phyloP scores from a whole-genome alignment of 2,113 vertebrate species.

The Suricata suricatta region DNA sequence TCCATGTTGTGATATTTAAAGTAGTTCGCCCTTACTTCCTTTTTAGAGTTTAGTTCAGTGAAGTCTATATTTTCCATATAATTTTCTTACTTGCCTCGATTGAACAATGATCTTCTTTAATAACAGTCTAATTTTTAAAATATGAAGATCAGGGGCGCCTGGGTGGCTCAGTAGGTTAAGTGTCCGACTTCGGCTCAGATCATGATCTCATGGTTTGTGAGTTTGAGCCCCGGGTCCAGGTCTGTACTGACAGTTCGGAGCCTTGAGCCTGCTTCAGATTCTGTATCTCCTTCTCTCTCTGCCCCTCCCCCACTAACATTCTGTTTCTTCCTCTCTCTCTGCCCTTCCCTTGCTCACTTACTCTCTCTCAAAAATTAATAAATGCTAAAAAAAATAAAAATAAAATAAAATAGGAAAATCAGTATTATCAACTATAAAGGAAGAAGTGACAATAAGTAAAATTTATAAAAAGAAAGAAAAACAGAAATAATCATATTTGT shows the following conservation, averaged over 20 bases:
- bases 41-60: neutral
- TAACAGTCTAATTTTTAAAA: neutral
- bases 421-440: neutral
- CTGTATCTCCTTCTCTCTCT: too few relatives aligned
- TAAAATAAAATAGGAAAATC: neutral
- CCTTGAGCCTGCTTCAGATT: too few relatives aligned
- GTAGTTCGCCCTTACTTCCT: neutral
- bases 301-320: too few relatives aligned
- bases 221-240: too few relatives aligned
- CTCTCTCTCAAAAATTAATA: too few relatives aligned
- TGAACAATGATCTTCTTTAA: neutral
- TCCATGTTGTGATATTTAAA: neutral
- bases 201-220: too few relatives aligned
- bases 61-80: neutral
- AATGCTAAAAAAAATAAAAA: too few relatives aligned
- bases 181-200: too few relatives aligned
- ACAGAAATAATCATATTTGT: neutral
- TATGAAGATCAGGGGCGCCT: neutral
- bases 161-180: too few relatives aligned
- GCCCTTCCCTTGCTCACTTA: too few relatives aligned
- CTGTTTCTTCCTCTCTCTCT: too few relatives aligned
- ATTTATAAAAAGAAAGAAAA: conserved; percentile 16
- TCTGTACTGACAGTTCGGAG: too few relatives aligned
- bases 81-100: neutral
- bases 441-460: neutral